Base-by-base conservation (phyloP, 2,888 invertebrate genomes). In the Melikaiella ostensackeni region DNA sequence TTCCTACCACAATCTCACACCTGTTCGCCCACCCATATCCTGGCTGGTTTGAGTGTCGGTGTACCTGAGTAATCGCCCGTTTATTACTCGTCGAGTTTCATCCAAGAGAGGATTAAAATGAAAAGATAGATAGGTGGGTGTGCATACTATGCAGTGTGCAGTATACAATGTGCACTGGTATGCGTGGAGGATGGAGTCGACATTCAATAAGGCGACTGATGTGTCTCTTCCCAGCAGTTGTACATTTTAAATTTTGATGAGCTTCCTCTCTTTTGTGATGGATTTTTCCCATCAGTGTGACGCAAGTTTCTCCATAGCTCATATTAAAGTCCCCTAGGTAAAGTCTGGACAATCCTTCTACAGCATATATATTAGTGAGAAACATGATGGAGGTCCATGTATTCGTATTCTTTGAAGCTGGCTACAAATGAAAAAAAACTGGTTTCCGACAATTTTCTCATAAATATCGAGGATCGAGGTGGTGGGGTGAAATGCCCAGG, bases 51-150 rank as follows among this genome's bases (percentile, higher is more conserved):
- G 75, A 70, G 57, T 73, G 76, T 27, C 55, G 38, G 30, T 35
- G 42, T 61, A 66, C 61, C 57, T 62, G 75, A 79, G 79, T 81
- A 81, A 79, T 81, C 78, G 78, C 75, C 75, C 78, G 75, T 79
- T 81, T 79, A 81, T 79, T 79, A 79, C 80, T 75, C 73, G 77
- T 57, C 80, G 75, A 78, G 79, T 79, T 81, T 81, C 77, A 79
- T 76, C 38, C 63, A 73, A 50, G 30, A 75, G 55, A 74, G 64
- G 75, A 79, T 77, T 77, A 77, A 78, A 77, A 77, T 62, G 27
- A 7, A 46, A 50, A 70, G 27, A 46, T 38, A 24, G 5, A 35
- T 33, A n/a, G 33, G 66, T 70, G 27, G 21, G 13, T 30, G 42
- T 42, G 35, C 21, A 42, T 42, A 5, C 42, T 16, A 4, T 42